A percentile compares a stretch with the other conserved stretches of the same genome.
Conservation (phyloP, 1,140 invertebrate genomes). For the Cherax quadricarinatus region DNA sequence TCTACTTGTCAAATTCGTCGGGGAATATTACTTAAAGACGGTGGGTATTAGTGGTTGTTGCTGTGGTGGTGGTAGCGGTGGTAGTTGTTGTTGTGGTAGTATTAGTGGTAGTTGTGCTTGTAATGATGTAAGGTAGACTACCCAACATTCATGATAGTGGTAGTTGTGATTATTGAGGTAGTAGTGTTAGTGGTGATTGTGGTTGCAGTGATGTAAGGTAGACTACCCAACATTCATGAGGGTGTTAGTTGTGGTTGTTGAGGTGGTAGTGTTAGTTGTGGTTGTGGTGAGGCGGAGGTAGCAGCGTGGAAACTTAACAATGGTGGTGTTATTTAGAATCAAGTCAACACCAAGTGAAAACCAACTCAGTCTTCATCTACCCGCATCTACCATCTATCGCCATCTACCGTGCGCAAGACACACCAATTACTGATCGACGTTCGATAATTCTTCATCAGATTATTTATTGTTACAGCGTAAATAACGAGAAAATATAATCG, state of each 20-base stretch:
- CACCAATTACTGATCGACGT: too few species aligned
- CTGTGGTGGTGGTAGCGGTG: background rate
- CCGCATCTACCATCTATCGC: too few species aligned
- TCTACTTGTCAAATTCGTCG: background rate
- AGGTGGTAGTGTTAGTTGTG: background rate
- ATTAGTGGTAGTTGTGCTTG: background rate
- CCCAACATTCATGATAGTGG: background rate
- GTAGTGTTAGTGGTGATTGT: background rate
- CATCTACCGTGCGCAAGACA: too few species aligned
- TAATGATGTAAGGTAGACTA: background rate
- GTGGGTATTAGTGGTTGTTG: background rate
- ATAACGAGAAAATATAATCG: too few species aligned
- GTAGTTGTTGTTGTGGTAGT: background rate
- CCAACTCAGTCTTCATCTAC: too few species aligned
- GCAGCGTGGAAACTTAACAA: too few species aligned
- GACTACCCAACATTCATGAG: background rate
- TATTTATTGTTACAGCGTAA: too few species aligned
- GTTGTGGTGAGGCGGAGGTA: background rate
- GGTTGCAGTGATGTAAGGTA: background rate
- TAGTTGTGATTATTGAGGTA: background rate
- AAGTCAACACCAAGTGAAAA: too few species aligned
- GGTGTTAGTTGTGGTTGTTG: background rate
- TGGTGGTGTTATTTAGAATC: too few species aligned
- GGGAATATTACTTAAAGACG: background rate
- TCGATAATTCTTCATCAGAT: too few species aligned